Evolutionary conservation across 2,797 vertebrate species (phyloP), one percentile per base, ranked within the genome.

Genomic region (Emydoidea blandingii): DNA sequence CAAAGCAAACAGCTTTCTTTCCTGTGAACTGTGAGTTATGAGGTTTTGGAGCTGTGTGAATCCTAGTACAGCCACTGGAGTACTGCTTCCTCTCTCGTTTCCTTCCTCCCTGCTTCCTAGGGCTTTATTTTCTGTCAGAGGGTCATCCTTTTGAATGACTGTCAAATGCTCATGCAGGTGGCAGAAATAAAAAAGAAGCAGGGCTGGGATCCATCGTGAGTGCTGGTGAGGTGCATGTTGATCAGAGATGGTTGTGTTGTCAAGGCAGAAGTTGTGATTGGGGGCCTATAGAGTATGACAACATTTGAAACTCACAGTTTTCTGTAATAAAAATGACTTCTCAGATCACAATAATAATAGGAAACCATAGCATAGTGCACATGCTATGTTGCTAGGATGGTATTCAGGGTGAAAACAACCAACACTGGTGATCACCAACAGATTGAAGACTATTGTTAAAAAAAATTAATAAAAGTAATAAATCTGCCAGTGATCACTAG

Each of bases 1-100:
- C 98, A 98, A 97, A 98, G 96, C 97, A 98, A 98, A 98, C 96
- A 98, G 82, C 81, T 93, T 0, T 0, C 86, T 95, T 98, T 98
- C 97, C 98, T 98, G 98, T 97, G 92, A 86, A 62, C 27, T 1
- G 83, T 91, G 68, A 78, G 83, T 78, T 88, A 87, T 93, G 88
- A 85, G 88, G 92, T 80, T 92, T 23, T 81, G 62, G 89, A 95
- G 94, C 81, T 72, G 53, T 95, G 90, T 93, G 95, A 97, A 94
- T 97, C 96, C 92, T 90, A 1, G 59, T 94, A 86, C 95, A 84
- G 86, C 95, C 96, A 90, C 96, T 93, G 89, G 57, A 93, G 92
- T 90, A 87, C 88, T 83, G 92, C 91, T 97, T 97, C 97, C 97
- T 95, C 94, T 96, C 96, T 87, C 96, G 88, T 97, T 98, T 97